phyloP scores from a whole-genome alignment of 2,888 invertebrate species.

The Anaspis maculata region DNA sequence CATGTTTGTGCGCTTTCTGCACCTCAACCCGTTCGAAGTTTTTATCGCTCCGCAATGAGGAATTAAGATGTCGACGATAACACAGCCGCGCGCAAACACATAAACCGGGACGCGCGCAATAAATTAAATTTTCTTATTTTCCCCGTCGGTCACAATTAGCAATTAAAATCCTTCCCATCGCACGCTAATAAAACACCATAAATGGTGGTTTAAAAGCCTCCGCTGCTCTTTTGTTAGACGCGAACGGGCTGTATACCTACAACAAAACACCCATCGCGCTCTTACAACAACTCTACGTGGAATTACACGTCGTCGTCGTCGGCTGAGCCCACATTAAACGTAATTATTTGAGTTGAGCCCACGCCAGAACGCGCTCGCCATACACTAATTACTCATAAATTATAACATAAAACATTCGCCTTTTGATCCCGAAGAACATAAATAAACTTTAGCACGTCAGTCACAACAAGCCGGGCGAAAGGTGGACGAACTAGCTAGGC shows the following conservation, averaged over 20 bases:
- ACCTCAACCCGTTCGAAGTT: no score
- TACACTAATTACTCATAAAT: slow-evolving; percentile 38
- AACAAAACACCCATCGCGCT: no score
- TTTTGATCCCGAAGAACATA: slow-evolving; percentile 37
- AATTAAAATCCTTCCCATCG: slow-evolving; percentile 18
- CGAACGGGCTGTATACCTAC: no score
- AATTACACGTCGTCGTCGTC: slow-evolving; percentile 18
- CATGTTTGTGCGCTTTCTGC: no score
- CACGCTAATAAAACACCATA: slow-evolving; percentile 15
- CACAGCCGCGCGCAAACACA: slow-evolving; percentile 8
- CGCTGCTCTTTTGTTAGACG: slow-evolving; percentile 17
- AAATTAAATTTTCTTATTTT: slow-evolving; percentile 14
- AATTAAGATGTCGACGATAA: slow-evolving; percentile 12
- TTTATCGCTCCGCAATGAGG: slow-evolving; percentile 22
- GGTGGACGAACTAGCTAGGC: slow-evolving; percentile 36
- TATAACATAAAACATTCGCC: slow-evolving; percentile 38
- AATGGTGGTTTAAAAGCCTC: slow-evolving; percentile 11
- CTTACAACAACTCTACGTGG: no score
- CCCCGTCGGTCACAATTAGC: slow-evolving; percentile 14
- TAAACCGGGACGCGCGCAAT: slow-evolving; percentile 7
- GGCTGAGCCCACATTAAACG: slow-evolving; percentile 31
- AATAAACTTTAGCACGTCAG: slow-evolving; percentile 36
- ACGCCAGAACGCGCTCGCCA: slow-evolving; percentile 30
- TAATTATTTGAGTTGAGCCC: slow-evolving; percentile 32
- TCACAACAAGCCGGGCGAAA: slow-evolving; percentile 32